Evolutionary conservation across 2,113 vertebrate species (phyloP).

Genomic region (Arvicanthis niloticus): DNA sequence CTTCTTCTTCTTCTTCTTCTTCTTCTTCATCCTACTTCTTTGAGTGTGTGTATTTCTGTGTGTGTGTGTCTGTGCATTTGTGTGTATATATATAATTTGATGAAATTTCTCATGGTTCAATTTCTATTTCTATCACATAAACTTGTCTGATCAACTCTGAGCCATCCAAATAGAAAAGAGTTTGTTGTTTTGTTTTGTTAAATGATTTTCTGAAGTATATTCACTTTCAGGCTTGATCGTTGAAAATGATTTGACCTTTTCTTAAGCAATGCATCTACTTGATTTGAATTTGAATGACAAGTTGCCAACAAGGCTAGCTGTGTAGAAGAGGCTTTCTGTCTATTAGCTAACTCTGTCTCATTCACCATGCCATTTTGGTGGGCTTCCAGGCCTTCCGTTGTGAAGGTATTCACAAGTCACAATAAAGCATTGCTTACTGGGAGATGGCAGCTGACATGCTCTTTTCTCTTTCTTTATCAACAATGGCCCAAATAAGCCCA

Average conservation of each 20-base stretch:
- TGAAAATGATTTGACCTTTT: constrained; percentile 34
- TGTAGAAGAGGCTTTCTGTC: not conserved
- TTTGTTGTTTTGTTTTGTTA: not conserved
- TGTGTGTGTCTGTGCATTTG: not conserved
- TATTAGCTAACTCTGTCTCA: not conserved
- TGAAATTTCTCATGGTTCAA: constrained; percentile 38
- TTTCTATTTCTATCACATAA: constrained; percentile 42
- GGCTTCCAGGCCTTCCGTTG: not conserved
- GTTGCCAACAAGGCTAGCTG: not conserved
- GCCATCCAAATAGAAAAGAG: constrained; percentile 31
- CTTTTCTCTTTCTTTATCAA: not conserved
- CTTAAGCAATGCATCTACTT: constrained; percentile 33
- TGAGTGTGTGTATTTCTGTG: not conserved
- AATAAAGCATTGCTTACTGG: not conserved
- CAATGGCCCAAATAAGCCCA: not conserved
- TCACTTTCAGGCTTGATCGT: constrained; percentile 51
- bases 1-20: too few relatives aligned
- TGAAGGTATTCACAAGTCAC: not conserved
- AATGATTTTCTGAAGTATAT: constrained; percentile 24
- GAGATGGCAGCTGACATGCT: not conserved
- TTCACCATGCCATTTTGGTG: accelerated
- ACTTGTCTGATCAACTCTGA: constrained; percentile 42
- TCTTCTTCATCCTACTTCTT: too few relatives aligned
- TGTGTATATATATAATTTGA: not conserved
- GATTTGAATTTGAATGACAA: constrained; percentile 16